Conservation (phyloP, 2,888 invertebrate species). For the Drosophila limbata region DNA sequence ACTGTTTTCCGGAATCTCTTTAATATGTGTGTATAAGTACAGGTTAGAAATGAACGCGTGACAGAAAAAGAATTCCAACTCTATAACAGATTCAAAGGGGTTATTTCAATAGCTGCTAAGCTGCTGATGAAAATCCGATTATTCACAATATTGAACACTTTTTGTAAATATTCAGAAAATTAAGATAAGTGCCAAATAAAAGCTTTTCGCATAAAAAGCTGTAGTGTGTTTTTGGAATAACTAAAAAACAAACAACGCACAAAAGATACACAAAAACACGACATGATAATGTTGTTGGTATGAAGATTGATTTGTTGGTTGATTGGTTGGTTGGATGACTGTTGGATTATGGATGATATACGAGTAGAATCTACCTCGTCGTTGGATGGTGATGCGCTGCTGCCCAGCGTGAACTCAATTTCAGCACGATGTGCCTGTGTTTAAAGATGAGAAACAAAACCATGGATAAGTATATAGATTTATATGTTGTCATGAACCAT, state of each 20-base stretch:
- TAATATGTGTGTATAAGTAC: slow-evolving; percentile 10
- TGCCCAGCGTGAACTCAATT: slow-evolving; percentile 95
- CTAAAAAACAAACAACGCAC: slow-evolving; percentile 38
- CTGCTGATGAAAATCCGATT: background rate
- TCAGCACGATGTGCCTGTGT: slow-evolving; percentile 94
- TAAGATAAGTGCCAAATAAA: slow-evolving; percentile 14
- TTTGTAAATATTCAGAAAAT: slow-evolving; percentile 14
- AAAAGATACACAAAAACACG: slow-evolving; percentile 29
- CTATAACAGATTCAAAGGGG: slow-evolving; percentile 12
- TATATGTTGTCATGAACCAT: slow-evolving; percentile 66
- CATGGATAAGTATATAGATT: slow-evolving; percentile 46
- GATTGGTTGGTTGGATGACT: background rate
- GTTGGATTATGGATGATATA: slow-evolving; percentile 21
- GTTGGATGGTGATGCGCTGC: slow-evolving; percentile 85
- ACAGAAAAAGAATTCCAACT: background rate
- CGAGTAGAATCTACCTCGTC: slow-evolving; percentile 90
- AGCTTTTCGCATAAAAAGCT: slow-evolving; percentile 25
- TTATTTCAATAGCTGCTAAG: slow-evolving; percentile 29
- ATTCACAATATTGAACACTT: slow-evolving; percentile 17
- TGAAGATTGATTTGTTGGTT: slow-evolving; percentile 15
- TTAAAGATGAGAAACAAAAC: slow-evolving; percentile 61
- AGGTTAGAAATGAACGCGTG: slow-evolving; percentile 1
- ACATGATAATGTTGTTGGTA: slow-evolving; percentile 23
- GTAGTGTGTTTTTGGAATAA: slow-evolving; percentile 13
- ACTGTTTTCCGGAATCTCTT: too few species aligned